Conservation (phyloP, 2,888 invertebrate species). For the Ypsolopha sequella region DNA sequence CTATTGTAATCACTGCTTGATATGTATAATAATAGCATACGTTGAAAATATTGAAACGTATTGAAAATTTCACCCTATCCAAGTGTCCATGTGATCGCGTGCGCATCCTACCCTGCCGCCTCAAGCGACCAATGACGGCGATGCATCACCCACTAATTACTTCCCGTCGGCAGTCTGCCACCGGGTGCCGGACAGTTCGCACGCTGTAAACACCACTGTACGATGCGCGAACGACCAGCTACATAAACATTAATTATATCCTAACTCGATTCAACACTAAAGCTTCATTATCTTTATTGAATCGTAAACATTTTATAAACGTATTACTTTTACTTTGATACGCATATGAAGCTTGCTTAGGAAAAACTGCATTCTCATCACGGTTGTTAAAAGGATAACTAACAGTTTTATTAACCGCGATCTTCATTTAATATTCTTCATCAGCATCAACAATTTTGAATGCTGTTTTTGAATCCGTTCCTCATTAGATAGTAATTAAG, state of each 20-base stretch:
- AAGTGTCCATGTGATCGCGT: too few species aligned
- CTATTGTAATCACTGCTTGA: too few species aligned
- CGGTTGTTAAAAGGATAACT: too few species aligned
- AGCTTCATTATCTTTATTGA: constrained; percentile 14
- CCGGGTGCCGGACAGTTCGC: constrained; percentile 21
- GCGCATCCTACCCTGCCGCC: background rate
- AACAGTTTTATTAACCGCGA: background rate
- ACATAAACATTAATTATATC: constrained; percentile 24
- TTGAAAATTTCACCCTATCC: too few species aligned
- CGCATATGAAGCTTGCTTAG: constrained; percentile 14
- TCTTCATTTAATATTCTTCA: too few species aligned
- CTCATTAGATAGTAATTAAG: too few species aligned
- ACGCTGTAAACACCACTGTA: constrained; percentile 23
- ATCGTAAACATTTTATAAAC: constrained; percentile 13
- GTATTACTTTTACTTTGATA: constrained; percentile 13
- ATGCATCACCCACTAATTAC: constrained; percentile 30
- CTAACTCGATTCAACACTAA: constrained; percentile 16
- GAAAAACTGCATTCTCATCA: too few species aligned
- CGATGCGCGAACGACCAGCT: constrained; percentile 17
- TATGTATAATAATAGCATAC: too few species aligned
- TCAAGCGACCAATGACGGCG: constrained; percentile 12
- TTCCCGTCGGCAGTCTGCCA: constrained; percentile 28
- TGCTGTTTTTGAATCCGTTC: too few species aligned
- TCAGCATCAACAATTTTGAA: too few species aligned
- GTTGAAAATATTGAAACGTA: too few species aligned